Conservation (phyloP, 2,888 invertebrate genomes). For the Sepioteuthis lessoniana region DNA sequence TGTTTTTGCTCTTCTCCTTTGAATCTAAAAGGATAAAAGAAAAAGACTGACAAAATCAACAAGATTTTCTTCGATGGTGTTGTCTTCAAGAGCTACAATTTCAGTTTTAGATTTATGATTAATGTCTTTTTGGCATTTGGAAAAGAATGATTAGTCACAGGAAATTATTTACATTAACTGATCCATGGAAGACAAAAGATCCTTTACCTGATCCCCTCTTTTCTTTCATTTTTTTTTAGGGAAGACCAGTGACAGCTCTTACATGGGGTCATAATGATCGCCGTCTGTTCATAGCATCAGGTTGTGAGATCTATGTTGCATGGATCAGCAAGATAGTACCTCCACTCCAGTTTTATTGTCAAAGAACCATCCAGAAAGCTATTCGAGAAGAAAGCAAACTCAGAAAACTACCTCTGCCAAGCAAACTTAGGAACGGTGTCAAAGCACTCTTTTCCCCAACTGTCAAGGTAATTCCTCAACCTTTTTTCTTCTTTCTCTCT, state of each 20-base stretch:
- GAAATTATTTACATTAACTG: background rate
- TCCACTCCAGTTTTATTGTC: constrained; percentile 90
- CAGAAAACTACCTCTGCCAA: constrained; percentile 88
- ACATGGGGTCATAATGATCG: constrained; percentile 99
- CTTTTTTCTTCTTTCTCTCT: background rate
- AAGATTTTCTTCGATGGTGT: too few species aligned
- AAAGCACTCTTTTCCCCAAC: constrained; percentile 81
- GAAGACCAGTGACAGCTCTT: constrained; percentile 87
- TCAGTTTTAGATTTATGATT: background rate
- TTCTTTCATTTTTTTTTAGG: constrained; percentile 55
- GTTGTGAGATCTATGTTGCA: constrained; percentile 91
- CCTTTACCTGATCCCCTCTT: background rate
- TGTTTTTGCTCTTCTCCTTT: background rate
- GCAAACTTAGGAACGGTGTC: constrained; percentile 79
- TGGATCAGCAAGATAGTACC: constrained; percentile 93
- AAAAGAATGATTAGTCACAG: background rate
- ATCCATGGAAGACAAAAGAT: background rate
- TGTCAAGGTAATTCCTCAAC: constrained; percentile 82
- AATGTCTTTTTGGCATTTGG: background rate
- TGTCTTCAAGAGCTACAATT: background rate
- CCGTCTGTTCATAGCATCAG: constrained; percentile 92
- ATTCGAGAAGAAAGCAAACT: constrained; percentile 82
- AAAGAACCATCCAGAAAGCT: constrained; percentile 78
- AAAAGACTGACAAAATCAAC: background rate
- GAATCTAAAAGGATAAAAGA: background rate